Conservation (phyloP, 2,797 vertebrate genomes). For the Buphagus erythrorhynchus region DNA sequence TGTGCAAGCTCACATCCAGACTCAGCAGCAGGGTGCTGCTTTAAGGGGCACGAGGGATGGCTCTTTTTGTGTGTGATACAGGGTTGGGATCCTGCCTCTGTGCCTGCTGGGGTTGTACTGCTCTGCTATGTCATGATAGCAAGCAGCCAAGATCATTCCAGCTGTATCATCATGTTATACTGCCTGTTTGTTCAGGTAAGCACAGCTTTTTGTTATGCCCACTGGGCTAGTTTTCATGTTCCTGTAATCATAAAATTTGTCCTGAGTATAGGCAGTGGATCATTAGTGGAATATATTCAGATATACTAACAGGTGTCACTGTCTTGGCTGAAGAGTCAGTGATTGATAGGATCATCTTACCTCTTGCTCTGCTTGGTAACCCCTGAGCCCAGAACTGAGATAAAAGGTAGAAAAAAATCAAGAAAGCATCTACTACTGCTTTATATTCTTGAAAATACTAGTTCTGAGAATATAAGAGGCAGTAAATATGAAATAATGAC, state of each 20-base stretch:
- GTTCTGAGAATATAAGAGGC: neutral
- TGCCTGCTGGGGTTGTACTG: neutral
- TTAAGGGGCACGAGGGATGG: too few relatives aligned
- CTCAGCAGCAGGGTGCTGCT: neutral
- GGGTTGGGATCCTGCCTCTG: neutral
- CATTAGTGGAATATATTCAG: neutral
- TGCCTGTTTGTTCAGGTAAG: neutral
- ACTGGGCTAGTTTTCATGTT: neutral
- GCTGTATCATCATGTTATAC: neutral
- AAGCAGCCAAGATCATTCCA: neutral
- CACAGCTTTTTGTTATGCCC: neutral
- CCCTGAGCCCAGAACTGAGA: neutral
- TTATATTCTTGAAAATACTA: neutral
- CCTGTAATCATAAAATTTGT: neutral
- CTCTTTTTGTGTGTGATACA: neutral
- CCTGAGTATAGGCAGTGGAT: rapidly evolving
- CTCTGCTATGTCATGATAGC: neutral
- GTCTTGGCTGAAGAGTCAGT: neutral
- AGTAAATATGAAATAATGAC: neutral
- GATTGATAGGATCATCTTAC: neutral
- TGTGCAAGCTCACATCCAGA: neutral
- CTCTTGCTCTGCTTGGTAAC: neutral
- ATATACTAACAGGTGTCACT: neutral
- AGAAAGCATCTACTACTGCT: neutral
- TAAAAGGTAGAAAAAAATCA: neutral